Evolutionary conservation across 2,888 invertebrate species (phyloP), one percentile per base, ranked within the genome.

Genomic region (Zygothrica quintamaculata): DNA sequence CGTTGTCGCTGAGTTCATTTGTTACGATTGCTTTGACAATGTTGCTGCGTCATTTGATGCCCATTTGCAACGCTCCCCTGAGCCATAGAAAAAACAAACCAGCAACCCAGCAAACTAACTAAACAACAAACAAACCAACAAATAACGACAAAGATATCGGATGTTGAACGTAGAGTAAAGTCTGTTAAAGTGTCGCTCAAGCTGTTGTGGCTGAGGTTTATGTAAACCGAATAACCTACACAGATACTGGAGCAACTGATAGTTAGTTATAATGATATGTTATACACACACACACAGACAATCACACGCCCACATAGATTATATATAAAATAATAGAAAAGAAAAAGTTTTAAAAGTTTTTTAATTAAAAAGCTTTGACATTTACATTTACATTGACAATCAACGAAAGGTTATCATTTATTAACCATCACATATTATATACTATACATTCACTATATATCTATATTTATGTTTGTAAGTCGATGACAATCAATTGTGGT

Each of bases 21-120:
- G 77, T 82, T 81, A 71, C 81, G 67, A 81, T 82, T 84, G 79
- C 82, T 79, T 81, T 82, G 81, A 74, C 81, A 82, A 80, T 81
- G 76, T 77, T 81, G 80, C 80, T 67, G 77, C 80, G 76, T 80
- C 82, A 81, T 81, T 79, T 77, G 74, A 75, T 74, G 78, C 75
- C 71, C 79, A 75, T 80, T 82, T 81, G 75, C 59, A 58, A 65
- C 11, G 66, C 56, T 66, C 40, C 59, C 59, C 55, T 64, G 52
- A 53, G 58, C 57, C 57, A 5, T 5, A 22, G 18, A 36, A 36
- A 11, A 36, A 6, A 36, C 12, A 8, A 42, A 33, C 12, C 13
- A 26, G 12, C 9, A 33, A 6, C 51, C n/a, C n/a, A n/a, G n/a
- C n/a, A n/a, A n/a, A n/a, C n/a, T n/a, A n/a, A n/a, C n/a, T n/a